Base-by-base conservation (phyloP, 2,888 invertebrate species). In the Phengaris alcon region DNA sequence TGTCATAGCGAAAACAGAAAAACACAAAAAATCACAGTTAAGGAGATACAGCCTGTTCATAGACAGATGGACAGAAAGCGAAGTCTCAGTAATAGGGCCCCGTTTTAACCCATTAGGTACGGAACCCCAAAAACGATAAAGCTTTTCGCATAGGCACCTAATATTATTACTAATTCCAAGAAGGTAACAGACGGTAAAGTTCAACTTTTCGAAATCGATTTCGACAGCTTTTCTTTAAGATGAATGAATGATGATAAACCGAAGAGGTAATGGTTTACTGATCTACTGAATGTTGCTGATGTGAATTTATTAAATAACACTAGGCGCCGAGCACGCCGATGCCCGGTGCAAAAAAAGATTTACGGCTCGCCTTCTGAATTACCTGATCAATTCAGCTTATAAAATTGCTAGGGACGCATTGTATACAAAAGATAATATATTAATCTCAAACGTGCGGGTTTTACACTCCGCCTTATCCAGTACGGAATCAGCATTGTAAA, bases 391-490 rank as follows among this genome's bases (percentile, higher is more conserved):
- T 54, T 54, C 54, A 72, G 22, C 52, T 35, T 54, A 72, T 72
- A 72, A 72, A 72, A 22, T 72, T 52, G 52, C 52, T 22, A 10
- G 13, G 12, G 72, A 35, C 13, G 51, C 72, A 72, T 72, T 54
- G 52, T 72, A 35, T 72, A 72, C 72, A 35, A 72, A 70, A 72
- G 35, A 72, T 52, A 51, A 72, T 52, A 51, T 54, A 72, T 72
- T 52, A 54, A 72, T 72, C 72, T 72, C 7, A 35, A 52, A 52
- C 72, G 72, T 72, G 72, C 52, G 22, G 10, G 72, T 22, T 72
- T 48, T 51, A 72, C 51, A 72, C 72, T 35, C 54, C 4, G 10
- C 35, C 51, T 70, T 52, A 52, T 72, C 72, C 52, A 72, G 72
- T 15, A 72, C 72, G 72, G 51, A 52, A 52, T 52, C 22, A 7